These are phyloP conservation scores for Vanacampus margaritifer DNA, from an alignment of 2,113 vertebrate genomes.

Conservation along the genomic window DNA sequence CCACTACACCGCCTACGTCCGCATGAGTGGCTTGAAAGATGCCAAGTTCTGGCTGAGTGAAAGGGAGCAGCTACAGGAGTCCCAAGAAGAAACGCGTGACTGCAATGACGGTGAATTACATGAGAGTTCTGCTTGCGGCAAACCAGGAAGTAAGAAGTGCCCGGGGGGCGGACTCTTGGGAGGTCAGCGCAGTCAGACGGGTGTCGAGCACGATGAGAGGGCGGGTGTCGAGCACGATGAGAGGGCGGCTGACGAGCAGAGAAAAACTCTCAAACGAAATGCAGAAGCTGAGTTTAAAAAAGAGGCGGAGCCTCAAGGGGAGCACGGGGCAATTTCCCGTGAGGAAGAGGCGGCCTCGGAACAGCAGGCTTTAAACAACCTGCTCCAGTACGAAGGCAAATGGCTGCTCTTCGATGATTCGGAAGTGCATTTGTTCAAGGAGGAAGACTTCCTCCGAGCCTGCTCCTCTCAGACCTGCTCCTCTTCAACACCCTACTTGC, in stretches of 20 bases:
- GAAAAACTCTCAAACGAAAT: slow-evolving; percentile 51
- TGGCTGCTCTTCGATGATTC: slow-evolving; percentile 98
- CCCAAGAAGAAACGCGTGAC: slow-evolving; percentile 62
- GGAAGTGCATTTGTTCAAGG: slow-evolving; percentile 89
- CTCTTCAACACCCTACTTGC: slow-evolving; percentile 92
- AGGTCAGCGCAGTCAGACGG: slow-evolving; percentile 83
- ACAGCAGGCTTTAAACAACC: slow-evolving; percentile 58
- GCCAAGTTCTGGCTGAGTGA: slow-evolving; percentile 54
- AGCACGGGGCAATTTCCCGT: background rate
- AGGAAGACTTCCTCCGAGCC: slow-evolving; percentile 88
- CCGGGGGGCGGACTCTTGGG: slow-evolving; percentile 85
- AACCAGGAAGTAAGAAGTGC: slow-evolving; percentile 81
- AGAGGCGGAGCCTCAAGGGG: slow-evolving; percentile 33
- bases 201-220: slow-evolving; percentile 77
- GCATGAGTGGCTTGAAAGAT: slow-evolving; percentile 81
- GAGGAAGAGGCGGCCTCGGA: slow-evolving; percentile 28
- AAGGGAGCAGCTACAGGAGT: slow-evolving; percentile 35
- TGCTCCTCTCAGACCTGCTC: slow-evolving; percentile 85
- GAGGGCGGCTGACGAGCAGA: slow-evolving; percentile 61
- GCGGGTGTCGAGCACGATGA: slow-evolving; percentile 9
- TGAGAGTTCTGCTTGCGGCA: slow-evolving; percentile 37
- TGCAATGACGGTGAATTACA: slow-evolving; percentile 81
- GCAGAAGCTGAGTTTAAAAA: slow-evolving; percentile 40
- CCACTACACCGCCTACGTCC: slow-evolving; percentile 93
- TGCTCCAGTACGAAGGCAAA: slow-evolving; percentile 88